These are phyloP conservation scores for Catocala fraxini DNA, from an alignment of 2,888 invertebrate species.

Conservation along the genomic window DNA sequence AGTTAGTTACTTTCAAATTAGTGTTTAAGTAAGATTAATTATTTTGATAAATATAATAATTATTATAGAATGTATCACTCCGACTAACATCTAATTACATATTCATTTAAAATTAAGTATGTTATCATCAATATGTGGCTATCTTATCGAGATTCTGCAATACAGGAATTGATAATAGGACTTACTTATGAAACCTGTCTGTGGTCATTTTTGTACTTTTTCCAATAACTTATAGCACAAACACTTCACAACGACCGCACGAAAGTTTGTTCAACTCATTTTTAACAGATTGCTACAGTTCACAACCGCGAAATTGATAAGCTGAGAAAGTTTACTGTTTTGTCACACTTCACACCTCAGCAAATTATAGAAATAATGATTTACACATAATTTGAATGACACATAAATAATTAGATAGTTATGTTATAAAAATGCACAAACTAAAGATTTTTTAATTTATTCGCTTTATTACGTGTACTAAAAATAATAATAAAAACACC, in stretches of 20 bases:
- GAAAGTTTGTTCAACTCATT: slow-evolving; percentile 80
- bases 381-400: slow-evolving; percentile 16
- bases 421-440: slow-evolving; percentile 4
- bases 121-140: slow-evolving; percentile 32
- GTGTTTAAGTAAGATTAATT: not conserved
- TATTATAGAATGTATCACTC: not conserved
- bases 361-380: slow-evolving; percentile 35
- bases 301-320: slow-evolving; percentile 75
- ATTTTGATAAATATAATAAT: slow-evolving; percentile 1
- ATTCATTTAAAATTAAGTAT: slow-evolving; percentile 16
- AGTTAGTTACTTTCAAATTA: not conserved
- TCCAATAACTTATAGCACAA: slow-evolving; percentile 36
- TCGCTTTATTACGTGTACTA: slow-evolving; percentile 16
- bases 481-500: slow-evolving; percentile 54
- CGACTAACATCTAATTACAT: slow-evolving; percentile 14
- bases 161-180: slow-evolving; percentile 44
- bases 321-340: slow-evolving; percentile 75
- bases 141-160: slow-evolving; percentile 44
- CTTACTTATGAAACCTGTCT: slow-evolving; percentile 89
- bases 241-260: slow-evolving; percentile 42
- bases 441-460: slow-evolving; percentile 10
- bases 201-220: slow-evolving; percentile 82
- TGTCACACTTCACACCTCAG: slow-evolving; percentile 70
- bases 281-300: slow-evolving; percentile 66
- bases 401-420: not conserved